Percentiles rank a stretch among this genome's conserved stretches.
phyloP scores from a whole-genome alignment of 2,888 invertebrate species.

The Watsonalla binaria region DNA sequence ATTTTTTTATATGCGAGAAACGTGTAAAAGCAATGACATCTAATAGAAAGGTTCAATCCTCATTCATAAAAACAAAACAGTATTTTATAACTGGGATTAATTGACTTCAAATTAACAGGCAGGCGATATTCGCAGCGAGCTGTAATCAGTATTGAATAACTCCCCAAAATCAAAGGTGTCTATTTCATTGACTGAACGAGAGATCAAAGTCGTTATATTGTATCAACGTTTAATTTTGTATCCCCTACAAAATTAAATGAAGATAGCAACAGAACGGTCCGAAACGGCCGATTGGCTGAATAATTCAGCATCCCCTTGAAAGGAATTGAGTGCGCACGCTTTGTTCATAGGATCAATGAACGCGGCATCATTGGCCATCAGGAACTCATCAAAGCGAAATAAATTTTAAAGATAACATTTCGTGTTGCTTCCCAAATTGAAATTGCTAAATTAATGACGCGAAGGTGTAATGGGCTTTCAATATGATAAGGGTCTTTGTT shows the following conservation, averaged over 20 bases:
- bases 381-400: constrained; percentile 2
- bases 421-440: neutral
- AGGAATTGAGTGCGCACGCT: constrained; percentile 10
- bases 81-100: neutral
- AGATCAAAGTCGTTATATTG: constrained; percentile 19
- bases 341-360: constrained; percentile 4
- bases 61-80: neutral
- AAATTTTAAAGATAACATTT: neutral
- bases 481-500: neutral
- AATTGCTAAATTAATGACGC: neutral
- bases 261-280: constrained; percentile 11
- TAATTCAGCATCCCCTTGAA: constrained; percentile 27
- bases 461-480: neutral
- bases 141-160: constrained; percentile 19
- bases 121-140: neutral
- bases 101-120: neutral
- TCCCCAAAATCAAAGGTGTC: constrained; percentile 16
- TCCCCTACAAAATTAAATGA: constrained; percentile 18
- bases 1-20: too few species aligned
- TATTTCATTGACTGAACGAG: constrained; percentile 18
- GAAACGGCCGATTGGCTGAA: constrained; percentile 18
- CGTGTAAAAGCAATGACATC: neutral
- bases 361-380: neutral
- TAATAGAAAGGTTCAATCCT: neutral
- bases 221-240: too few species aligned